A percentile compares a stretch with the other conserved stretches of the same genome.
These are phyloP conservation scores for human DNA, from an alignment of 2,113 vertebrate genomes.

Conservation along the genomic window GRCh38 chr2:106806501-106807000, in stretches of 20 bases:
- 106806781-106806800: slow-evolving; percentile 95
- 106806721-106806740: slow-evolving; percentile 93
- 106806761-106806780: slow-evolving; percentile 88
- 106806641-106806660: slow-evolving; percentile 88
- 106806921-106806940: slow-evolving; percentile 97
- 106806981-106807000: neutral
- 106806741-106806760: slow-evolving; percentile 92
- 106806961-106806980: neutral
- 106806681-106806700: slow-evolving; percentile 53
- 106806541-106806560: slow-evolving; percentile 76
- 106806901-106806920: slow-evolving; percentile 97
- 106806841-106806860: slow-evolving; percentile 95
- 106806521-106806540: slow-evolving; percentile 81
- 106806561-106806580: slow-evolving; percentile 82
- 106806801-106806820: slow-evolving; percentile 97
- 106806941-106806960: slow-evolving; percentile 90
- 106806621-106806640: slow-evolving; percentile 82
- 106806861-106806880: slow-evolving; percentile 98
- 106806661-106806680: slow-evolving; percentile 72
- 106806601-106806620: slow-evolving; percentile 85
- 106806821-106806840: slow-evolving; percentile 97
- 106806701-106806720: slow-evolving; percentile 84
- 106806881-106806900: slow-evolving; percentile 95
- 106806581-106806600: slow-evolving; percentile 79
- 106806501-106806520: slow-evolving; percentile 82